A percentile compares a stretch with the other conserved stretches of the same genome.
phyloP scores from a whole-genome alignment of 2,113 vertebrate species.

The Sinocyclocheilus anophthalmus region DNA sequence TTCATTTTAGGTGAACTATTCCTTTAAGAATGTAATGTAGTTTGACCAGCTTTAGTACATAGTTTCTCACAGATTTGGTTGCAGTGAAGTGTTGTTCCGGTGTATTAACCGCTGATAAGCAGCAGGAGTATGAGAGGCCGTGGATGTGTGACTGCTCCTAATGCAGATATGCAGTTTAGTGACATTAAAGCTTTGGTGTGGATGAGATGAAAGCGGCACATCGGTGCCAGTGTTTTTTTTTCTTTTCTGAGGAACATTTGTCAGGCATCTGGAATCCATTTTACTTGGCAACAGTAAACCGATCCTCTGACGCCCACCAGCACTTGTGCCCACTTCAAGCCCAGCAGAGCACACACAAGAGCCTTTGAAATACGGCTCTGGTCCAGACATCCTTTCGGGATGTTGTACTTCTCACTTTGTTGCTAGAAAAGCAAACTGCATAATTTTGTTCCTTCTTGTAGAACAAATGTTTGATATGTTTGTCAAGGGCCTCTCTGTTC shows the following conservation, averaged over 20 bases:
- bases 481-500: neutral
- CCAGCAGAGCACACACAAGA: neutral
- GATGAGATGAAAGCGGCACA: constrained; percentile 58
- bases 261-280: constrained; percentile 8
- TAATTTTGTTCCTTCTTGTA: neutral
- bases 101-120: constrained; percentile 6
- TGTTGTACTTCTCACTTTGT: constrained; percentile 2
- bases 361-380: neutral
- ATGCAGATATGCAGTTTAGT: constrained; percentile 49
- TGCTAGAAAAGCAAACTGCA: neutral
- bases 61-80: neutral
- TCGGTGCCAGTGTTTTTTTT: neutral
- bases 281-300: constrained; percentile 11
- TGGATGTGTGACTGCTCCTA: constrained; percentile 49
- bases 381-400: neutral
- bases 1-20: neutral
- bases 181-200: constrained; percentile 38
- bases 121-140: neutral
- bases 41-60: neutral
- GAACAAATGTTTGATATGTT: constrained; percentile 2
- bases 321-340: neutral
- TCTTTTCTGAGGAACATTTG: neutral
- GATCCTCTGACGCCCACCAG: neutral
- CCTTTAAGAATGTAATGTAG: neutral
- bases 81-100: neutral